phyloP scores from a whole-genome alignment of 35 echinoderm and acorn worm species.

The Antedon bifida region DNA sequence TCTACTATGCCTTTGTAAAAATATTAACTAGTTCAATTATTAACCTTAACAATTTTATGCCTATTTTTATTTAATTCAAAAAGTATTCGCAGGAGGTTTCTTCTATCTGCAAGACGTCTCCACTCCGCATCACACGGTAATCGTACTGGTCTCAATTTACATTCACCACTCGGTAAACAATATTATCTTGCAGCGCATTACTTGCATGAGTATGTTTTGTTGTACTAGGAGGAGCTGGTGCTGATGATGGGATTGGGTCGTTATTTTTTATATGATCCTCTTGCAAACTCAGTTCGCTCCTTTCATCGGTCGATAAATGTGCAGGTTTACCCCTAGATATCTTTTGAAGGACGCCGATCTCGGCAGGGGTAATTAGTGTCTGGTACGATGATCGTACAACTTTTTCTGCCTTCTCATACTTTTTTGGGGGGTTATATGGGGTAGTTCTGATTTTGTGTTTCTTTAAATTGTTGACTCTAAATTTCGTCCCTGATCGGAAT shows the following conservation, averaged over 20 bases:
- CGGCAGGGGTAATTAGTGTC: no score
- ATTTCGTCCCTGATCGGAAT: constrained; percentile 39
- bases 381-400: constrained; percentile 14
- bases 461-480: constrained; percentile 13
- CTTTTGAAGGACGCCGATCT: no score
- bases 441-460: constrained; percentile 31
- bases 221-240: no score
- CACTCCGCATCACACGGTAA: background rate
- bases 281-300: background rate
- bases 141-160: background rate
- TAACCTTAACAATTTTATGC: no score
- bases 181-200: background rate
- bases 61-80: no score
- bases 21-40: no score
- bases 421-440: constrained; percentile 1
- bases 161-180: background rate
- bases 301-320: background rate
- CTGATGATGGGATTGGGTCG: background rate
- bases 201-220: background rate
- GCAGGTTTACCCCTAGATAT: background rate
- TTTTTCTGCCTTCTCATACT: constrained; percentile 3
- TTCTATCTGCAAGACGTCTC: background rate
- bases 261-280: no score
- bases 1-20: no score
- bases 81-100: background rate